Percentiles rank a stretch among this genome's conserved stretches.
Evolutionary conservation across 2,797 vertebrate species (phyloP).

Genomic region (Amphiprion clarkii): DNA sequence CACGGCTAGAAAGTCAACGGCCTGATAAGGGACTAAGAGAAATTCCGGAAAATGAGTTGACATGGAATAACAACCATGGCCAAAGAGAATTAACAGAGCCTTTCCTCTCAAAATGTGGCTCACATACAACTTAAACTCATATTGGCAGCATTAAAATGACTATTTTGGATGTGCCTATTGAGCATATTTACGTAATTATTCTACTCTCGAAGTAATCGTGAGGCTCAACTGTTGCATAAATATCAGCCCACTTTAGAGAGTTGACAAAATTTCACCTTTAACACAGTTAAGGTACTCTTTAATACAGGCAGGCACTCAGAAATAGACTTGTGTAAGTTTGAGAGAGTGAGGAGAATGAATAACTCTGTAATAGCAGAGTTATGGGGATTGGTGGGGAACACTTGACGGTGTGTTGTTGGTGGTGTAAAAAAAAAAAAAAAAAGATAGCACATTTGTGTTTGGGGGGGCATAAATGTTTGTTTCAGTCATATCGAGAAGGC

Average conservation of each 20-base stretch:
- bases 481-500: conserved; percentile 5
- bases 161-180: conserved; percentile 2
- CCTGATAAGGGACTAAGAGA: conserved; percentile 26
- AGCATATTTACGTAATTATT: conserved; percentile 35
- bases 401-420: neutral
- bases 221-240: conserved; percentile 37
- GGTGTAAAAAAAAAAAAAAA: neutral
- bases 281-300: conserved; percentile 16
- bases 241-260: conserved; percentile 33
- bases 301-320: conserved; percentile 15
- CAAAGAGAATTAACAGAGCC: conserved; percentile 5
- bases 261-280: conserved; percentile 55
- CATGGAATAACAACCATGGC: conserved; percentile 7
- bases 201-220: conserved; percentile 49
- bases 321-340: conserved; percentile 32
- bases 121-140: conserved; percentile 27
- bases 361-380: conserved; percentile 28
- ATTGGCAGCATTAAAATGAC: conserved; percentile 25
- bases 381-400: neutral
- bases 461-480: neutral
- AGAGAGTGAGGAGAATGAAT: conserved; percentile 19
- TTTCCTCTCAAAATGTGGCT: conserved; percentile 2
- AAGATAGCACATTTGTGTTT: neutral
- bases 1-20: conserved; percentile 45
- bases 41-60: conserved; percentile 8